These are phyloP conservation scores for Galerucella nymphaeae DNA, from an alignment of 2,888 invertebrate genomes.

Conservation along the genomic window DNA sequence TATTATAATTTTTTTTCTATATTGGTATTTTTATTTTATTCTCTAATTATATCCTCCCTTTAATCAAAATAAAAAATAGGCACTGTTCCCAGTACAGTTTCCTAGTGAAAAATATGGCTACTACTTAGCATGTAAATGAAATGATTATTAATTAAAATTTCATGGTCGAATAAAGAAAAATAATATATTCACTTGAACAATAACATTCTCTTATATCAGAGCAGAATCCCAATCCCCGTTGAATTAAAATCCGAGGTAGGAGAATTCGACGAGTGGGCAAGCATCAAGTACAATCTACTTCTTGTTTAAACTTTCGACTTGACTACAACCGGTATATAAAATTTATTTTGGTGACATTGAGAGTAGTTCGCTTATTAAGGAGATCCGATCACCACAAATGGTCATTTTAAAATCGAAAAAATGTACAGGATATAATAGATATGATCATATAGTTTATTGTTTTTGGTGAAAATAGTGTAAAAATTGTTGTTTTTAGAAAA, in stretches of 20 bases:
- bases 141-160: background rate
- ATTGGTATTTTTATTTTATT: too few relatives aligned
- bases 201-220: background rate
- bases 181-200: background rate
- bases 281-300: background rate
- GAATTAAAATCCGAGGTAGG: constrained; percentile 6
- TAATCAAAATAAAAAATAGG: too few relatives aligned
- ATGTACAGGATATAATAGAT: background rate
- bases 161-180: background rate
- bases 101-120: too few relatives aligned
- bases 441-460: background rate
- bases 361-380: background rate
- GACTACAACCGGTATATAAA: background rate
- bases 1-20: too few relatives aligned
- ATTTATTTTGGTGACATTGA: constrained; percentile 2
- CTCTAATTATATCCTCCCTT: too few relatives aligned
- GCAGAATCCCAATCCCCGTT: background rate
- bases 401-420: background rate
- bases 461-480: background rate
- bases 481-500: background rate
- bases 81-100: too few relatives aligned
- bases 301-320: constrained; percentile 7
- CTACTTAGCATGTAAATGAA: too few relatives aligned
- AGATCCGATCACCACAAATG: background rate
- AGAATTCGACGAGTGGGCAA: constrained; percentile 15